Base-by-base conservation (phyloP, 2,888 invertebrate genomes). In the Chirona hameri region DNA sequence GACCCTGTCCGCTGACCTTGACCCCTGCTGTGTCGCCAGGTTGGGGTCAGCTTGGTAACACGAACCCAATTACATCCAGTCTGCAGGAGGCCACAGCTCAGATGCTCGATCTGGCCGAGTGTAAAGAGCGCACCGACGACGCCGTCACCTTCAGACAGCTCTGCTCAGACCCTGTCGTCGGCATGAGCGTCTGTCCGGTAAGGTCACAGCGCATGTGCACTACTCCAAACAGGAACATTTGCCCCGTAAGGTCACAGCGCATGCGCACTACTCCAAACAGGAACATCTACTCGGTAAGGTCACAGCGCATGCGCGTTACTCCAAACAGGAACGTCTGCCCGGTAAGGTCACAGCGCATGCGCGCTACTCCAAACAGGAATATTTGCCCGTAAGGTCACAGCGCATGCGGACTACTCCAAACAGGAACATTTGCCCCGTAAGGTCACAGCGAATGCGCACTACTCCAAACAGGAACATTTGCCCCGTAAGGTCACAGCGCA, bases 161-260 rank as follows among this genome's bases (percentile, higher is more conserved):
- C 46, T 79, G 79, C 48, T 79, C 79, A 0, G 79, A 79, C 79
- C 79, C 79, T 0, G 79, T 79, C 24, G 46, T 46, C 24, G 79
- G 79, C 79, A 79, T 79, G 79, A 79, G 79, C 48, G 79, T 79
- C 46, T 79, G 79, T 7, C 79, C 79, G 79, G 79, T 79, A 27
- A 79, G 79, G 18, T 39, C 39, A 39, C 39, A 39, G 39, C 39
- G 39, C 39, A 39, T 39, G 39, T 7, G 39, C 39, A 39, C 39
- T 39, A 39, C 39, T 39, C 39, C 39, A 39, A 39, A 39, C 39
- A 39, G 39, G 39, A 39, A 7, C 39, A 7, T 39, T 7, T 39
- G 39, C 39, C 39, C 39, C 4, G 39, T 39, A 5, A 39, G 39
- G 39, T 39, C 39, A 39, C 39, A 39, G 39, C 39, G 39, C 39